phyloP scores from a whole-genome alignment of 2,888 invertebrate genomes.

The Noctua janthina region DNA sequence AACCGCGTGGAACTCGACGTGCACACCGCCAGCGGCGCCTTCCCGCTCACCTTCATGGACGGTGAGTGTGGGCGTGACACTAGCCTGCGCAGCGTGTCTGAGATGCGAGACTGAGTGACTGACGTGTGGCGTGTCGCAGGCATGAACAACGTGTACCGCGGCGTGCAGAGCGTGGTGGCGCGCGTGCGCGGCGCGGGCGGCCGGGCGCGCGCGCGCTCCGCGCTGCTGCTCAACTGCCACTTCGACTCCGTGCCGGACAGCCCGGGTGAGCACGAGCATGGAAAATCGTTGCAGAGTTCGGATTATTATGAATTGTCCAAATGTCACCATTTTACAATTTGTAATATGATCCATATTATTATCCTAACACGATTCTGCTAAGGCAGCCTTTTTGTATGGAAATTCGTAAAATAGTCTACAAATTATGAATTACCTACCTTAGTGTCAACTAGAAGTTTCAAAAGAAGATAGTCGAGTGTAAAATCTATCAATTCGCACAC shows the following conservation, averaged over 20 bases:
- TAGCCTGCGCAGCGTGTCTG: not conserved
- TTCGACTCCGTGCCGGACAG: constrained; percentile 97
- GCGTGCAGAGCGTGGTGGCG: constrained; percentile 95
- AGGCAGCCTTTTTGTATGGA: too few relatives aligned
- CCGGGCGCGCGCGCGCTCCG: constrained; percentile 85
- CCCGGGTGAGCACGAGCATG: constrained; percentile 91
- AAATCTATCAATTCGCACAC: not conserved
- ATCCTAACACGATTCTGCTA: too few relatives aligned
- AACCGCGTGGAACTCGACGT: constrained; percentile 92
- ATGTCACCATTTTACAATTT: not conserved
- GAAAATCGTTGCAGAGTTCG: not conserved
- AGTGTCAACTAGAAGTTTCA: too few relatives aligned
- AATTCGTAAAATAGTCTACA: too few relatives aligned
- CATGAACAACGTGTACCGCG: constrained; percentile 95
- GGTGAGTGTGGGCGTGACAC: constrained; percentile 72
- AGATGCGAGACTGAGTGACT: not conserved
- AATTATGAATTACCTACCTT: too few relatives aligned
- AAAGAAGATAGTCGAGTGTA: not conserved
- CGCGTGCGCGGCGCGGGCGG: constrained; percentile 85
- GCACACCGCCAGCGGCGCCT: constrained; percentile 93
- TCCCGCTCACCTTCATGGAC: constrained; percentile 94
- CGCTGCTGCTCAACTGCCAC: constrained; percentile 97
- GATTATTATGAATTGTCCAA: not conserved
- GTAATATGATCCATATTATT: too few relatives aligned
- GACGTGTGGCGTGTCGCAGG: constrained; percentile 75